Evolutionary conservation across 2,797 vertebrate genomes (phyloP), one percentile per base, ranked within the genome.

Genomic region (Rhabdophis nuchalis): DNA sequence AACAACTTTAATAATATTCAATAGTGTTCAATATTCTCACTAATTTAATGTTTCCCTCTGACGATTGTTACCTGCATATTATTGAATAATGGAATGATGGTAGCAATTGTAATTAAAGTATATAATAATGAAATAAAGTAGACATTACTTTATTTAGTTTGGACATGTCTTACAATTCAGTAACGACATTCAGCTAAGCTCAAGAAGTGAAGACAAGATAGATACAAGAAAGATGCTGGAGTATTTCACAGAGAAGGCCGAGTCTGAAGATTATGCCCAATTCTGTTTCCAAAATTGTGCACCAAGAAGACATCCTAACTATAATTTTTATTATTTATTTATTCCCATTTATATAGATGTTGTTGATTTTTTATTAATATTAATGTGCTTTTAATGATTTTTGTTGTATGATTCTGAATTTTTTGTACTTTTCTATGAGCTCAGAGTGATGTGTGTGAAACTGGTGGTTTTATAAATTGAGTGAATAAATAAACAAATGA

Each of bases 131-230:
- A 53, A 90, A 77, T 57, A 53, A 72, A 72, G 16, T 52, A 32
- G 20, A 77, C 32, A 3, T 53, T 54, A 56, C 53, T 14, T 68
- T 72, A 32, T 14, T 68, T 77, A 54, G 54, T 4, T 57, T 29
- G 89, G n/a, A 54, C 11, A 36, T 57, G 57, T 82, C 64, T 77
- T 87, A 58, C n/a, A 87, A n/a, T 68, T 52, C 10, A n/a, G 10
- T 32, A 90, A 90, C 3, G 13, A 90, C 41, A 95, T 93, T 92
- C 61, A 94, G 87, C 0, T 61, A 6, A 53, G 92, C 93, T 90
- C 93, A 13, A 93, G 57, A 89, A 94, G 27, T 13, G 53, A 8
- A 82, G 20, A 50, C 29, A 77, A 93, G 85, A 94, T 2, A 77
- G 1, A 1, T 29, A 56, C 61, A 91, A 90, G 14, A 88, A 32